Evolutionary conservation across 2,888 invertebrate species (phyloP), one percentile per base, ranked within the genome.

Genomic region (Isoperla grammatica): DNA sequence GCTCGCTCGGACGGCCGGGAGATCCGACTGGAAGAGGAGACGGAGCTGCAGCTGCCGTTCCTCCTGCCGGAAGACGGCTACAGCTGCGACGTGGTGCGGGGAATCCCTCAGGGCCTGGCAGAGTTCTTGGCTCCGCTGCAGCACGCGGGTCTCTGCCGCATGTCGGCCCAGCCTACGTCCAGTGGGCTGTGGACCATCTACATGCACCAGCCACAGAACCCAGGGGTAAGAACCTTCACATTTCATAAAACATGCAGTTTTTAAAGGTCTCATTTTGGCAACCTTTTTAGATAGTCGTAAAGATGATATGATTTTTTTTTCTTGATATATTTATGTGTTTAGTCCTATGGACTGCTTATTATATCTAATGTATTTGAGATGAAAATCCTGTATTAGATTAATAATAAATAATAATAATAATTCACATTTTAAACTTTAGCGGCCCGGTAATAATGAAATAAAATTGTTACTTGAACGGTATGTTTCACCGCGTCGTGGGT

Each of bases 11-110:
- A 97, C 71, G 96, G 95, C 0, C 81, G 94, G 12, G 91, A 94
- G 75, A 86, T 94, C 62, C 83, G 89, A 0, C 75, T 98, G 56
- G 95, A 97, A 71, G 96, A 98, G 75, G 95, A 96, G 72, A 87
- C 88, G 29, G 88, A 90, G 68, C 81, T 98, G 43, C 90, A 91
- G 69, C 80, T 97, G 59, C 94, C 94, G 1, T 86, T 99, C 67
- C 78, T 99, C 50, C 82, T 98, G 60, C 98, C 99, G 1, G 96
- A 97, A 71, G 98, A 99, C 76, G 98, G 96, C 17, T 97, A 95
- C 77, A 95, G 95, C 71, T 95, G 95, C 71, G 97, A 98, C 75
- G 93, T 95, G 60, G 92, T 95, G 56, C 81, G 90, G 63, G 96
- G 96, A 48, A 90, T 98, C 60, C 97, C 97, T 35, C 69, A 65